Evolutionary conservation across 2,113 vertebrate species (phyloP).

Genomic region (Halichoerus grypus): DNA sequence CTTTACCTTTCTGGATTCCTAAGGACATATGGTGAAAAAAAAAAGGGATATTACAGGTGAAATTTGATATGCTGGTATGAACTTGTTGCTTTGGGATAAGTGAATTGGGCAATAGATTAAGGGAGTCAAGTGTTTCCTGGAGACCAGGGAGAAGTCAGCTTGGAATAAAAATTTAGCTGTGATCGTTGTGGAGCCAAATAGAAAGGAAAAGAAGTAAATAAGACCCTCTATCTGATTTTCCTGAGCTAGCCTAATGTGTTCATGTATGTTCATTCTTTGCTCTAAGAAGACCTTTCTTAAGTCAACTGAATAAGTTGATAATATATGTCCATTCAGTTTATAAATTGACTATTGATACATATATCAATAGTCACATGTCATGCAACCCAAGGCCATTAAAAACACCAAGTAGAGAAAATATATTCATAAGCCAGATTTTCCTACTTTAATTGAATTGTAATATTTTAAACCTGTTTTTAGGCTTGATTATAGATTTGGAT

Average conservation of each 20-base stretch:
- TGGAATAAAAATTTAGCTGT: neutral
- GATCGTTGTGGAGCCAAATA: neutral
- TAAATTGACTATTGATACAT: neutral
- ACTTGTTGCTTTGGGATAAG: neutral
- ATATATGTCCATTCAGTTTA: neutral
- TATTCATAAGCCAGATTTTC: neutral
- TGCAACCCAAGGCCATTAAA: no score
- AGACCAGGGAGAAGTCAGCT: neutral
- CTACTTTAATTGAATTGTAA: neutral
- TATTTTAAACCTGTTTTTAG: neutral
- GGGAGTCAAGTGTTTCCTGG: neutral
- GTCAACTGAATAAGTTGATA: neutral
- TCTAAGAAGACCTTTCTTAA: neutral
- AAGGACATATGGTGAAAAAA: neutral
- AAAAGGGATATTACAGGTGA: neutral
- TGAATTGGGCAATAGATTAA: neutral
- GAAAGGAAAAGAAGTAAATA: neutral
- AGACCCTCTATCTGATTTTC: neutral
- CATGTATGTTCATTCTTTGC: neutral
- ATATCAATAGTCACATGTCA: no score
- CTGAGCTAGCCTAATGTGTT: neutral
- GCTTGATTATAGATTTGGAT: neutral
- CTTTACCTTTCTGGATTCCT: neutral
- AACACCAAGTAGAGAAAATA: neutral
- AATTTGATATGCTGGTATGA: neutral